phyloP scores from a whole-genome alignment of 2,113 vertebrate genomes.

The Neodontobutis hainanensis region DNA sequence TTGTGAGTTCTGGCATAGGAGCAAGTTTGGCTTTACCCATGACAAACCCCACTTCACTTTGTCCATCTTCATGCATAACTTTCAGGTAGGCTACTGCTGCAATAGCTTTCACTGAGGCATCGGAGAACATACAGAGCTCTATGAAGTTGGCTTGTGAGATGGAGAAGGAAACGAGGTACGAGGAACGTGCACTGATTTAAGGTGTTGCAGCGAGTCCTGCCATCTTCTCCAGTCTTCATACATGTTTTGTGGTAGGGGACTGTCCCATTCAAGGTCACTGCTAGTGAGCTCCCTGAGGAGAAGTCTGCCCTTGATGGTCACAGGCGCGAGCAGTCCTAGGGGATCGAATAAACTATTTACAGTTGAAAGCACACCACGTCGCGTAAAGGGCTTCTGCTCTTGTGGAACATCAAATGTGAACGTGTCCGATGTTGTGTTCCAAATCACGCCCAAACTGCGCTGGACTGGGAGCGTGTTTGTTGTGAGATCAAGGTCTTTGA shows the following conservation, averaged over 20 bases:
- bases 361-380: slow-evolving; percentile 5
- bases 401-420: slow-evolving; percentile 19
- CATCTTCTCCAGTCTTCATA: slow-evolving; percentile 1
- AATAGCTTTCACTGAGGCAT: slow-evolving; percentile 22
- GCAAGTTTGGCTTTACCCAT: slow-evolving; percentile 22
- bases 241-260: neutral
- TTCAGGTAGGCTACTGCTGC: slow-evolving; percentile 36
- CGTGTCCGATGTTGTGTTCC: slow-evolving; percentile 2
- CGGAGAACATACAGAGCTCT: slow-evolving; percentile 34
- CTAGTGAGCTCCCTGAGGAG: neutral
- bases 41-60: slow-evolving; percentile 25
- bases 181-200: accelerated
- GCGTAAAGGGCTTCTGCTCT: slow-evolving; percentile 22
- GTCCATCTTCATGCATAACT: slow-evolving; percentile 18
- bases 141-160: neutral
- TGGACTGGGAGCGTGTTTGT: slow-evolving; percentile 13
- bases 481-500: slow-evolving; percentile 10
- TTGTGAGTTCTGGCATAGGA: slow-evolving; percentile 21
- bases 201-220: neutral
- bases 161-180: neutral
- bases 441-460: neutral
- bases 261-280: slow-evolving; percentile 33
- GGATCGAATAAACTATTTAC: slow-evolving; percentile 38
- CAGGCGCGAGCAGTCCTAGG: neutral
- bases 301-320: slow-evolving; percentile 10